Base-by-base conservation (phyloP, 2,888 invertebrate genomes). In the Tetrapedia diversipes region DNA sequence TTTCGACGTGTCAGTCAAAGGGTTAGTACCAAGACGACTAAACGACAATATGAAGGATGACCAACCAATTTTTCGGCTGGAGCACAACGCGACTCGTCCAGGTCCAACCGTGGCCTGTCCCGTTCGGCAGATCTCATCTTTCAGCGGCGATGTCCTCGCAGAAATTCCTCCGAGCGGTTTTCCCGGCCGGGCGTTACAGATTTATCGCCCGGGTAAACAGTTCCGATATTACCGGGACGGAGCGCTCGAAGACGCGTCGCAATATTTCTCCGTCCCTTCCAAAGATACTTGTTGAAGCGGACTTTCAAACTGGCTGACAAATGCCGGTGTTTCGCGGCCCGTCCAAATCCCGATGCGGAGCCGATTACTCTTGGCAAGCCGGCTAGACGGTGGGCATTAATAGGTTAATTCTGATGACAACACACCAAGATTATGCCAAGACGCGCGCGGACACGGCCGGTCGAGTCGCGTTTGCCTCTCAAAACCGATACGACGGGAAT, bases 391-490 rank as follows among this genome's bases (percentile, higher is more conserved):
- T 83, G 84, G 84, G 83, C 84, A 84, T 84, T 84, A 84, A 84
- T 84, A 69, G 83, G 81, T 84, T 84, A 84, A 84, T 84, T 84
- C 63, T 45, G 83, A 81, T 83, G 84, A 84, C 84, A 81, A 81
- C 84, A 59, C 65, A 68, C 57, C 56, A 65, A 75, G 70, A 78
- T 80, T 82, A 82, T 82, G 84, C 81, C 84, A 84, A 71, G 70
- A 71, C 75, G 53, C 57, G 51, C 49, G 66, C 59, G 70, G 53
- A 57, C 51, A 60, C 70, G 60, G 77, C 45, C n/a, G 53, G 41
- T 72, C 53, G 64, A 49, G 60, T 24, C 60, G 24, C 45, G 45
- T 57, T 53, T 19, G 47, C n/a, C 29, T 29, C 41, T 47, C 59
- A 43, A 34, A n/a, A 47, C 53, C 51, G 39, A 59, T 54, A 41